These are phyloP conservation scores for Hippocampus barbouri DNA, from an alignment of 2,113 vertebrate species.

Conservation along the genomic window DNA sequence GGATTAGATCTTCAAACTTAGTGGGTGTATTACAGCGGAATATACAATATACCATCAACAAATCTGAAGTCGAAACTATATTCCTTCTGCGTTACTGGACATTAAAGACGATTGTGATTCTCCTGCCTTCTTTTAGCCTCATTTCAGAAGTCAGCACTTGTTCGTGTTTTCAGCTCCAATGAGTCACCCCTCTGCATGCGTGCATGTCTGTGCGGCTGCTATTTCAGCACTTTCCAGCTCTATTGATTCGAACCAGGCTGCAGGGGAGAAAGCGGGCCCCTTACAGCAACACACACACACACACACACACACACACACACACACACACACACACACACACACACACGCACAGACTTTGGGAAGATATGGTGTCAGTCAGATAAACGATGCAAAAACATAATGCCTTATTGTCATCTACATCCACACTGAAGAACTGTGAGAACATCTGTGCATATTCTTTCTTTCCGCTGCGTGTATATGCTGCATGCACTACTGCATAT, in stretches of 20 bases:
- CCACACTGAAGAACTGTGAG: background rate
- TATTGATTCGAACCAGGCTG: slow-evolving; percentile 76
- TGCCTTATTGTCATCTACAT: background rate
- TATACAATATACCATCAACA: no score
- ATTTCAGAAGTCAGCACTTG: slow-evolving; percentile 77
- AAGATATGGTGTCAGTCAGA: slow-evolving; percentile 1
- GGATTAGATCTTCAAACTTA: no score
- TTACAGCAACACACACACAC: slow-evolving; percentile 42
- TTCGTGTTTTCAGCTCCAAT: slow-evolving; percentile 76
- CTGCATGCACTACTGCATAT: slow-evolving; percentile 1
- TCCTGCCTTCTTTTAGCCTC: slow-evolving; percentile 55
- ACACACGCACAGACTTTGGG: background rate
- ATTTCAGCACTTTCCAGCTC: slow-evolving; percentile 76
- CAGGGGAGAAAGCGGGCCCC: slow-evolving; percentile 67
- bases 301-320: background rate
- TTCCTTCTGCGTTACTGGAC: background rate
- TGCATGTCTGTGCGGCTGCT: slow-evolving; percentile 53
- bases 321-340: background rate
- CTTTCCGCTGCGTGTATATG: background rate
- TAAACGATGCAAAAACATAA: slow-evolving; percentile 4
- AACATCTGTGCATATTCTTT: background rate
- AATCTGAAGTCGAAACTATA: background rate
- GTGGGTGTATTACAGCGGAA: background rate
- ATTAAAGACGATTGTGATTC: slow-evolving; percentile 1
- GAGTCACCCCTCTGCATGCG: slow-evolving; percentile 63